phyloP scores from a whole-genome alignment of 1,140 invertebrate genomes.

The Harlomillsia oculata region DNA sequence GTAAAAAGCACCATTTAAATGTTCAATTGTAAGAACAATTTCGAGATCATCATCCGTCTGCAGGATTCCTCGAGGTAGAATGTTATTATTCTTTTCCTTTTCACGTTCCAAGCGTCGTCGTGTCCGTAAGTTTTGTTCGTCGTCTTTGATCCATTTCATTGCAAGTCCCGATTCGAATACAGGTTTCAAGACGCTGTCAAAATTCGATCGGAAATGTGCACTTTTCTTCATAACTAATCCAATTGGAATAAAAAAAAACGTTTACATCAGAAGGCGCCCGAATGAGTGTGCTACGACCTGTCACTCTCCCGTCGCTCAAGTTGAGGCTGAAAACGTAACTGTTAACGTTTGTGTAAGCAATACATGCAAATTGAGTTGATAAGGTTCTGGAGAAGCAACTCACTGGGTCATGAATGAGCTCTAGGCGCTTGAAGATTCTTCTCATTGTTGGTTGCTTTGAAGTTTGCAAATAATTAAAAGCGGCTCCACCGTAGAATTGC shows the following conservation, averaged over 20 bases:
- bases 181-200: conserved; percentile 8
- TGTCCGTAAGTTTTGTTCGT: neutral
- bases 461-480: conserved; percentile 7
- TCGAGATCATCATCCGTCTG: no score
- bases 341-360: conserved; percentile 12
- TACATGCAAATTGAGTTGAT: conserved; percentile 1
- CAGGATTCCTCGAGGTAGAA: no score
- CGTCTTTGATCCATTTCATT: conserved; percentile 3
- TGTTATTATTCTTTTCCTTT: neutral
- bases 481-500: conserved; percentile 11
- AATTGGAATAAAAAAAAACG: conserved; percentile 12
- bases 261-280: neutral
- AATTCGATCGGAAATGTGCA: conserved; percentile 12
- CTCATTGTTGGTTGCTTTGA: conserved; percentile 10
- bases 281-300: no score
- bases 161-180: conserved; percentile 6
- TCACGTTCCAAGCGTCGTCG: neutral
- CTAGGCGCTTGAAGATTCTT: conserved; percentile 16
- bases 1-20: no score
- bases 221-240: conserved; percentile 13
- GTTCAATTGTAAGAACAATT: no score
- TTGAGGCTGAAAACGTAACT: conserved; percentile 5
- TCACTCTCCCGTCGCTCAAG: conserved; percentile 10
- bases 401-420: neutral
- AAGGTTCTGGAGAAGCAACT: conserved; percentile 10